Base-by-base conservation (phyloP, 2,888 invertebrate genomes). In the Siphonodentalium dalli region DNA sequence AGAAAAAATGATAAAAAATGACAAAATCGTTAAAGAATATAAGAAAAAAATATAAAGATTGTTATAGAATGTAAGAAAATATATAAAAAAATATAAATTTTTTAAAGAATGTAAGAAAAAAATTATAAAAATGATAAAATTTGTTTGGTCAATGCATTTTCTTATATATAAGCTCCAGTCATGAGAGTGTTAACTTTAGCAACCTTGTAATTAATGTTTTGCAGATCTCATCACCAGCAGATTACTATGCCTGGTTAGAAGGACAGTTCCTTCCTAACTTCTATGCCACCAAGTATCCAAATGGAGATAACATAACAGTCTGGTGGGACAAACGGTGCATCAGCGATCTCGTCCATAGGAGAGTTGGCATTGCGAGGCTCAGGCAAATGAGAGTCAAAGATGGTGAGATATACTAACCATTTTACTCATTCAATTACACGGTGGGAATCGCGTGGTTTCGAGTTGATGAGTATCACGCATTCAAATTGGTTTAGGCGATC, bases 301-400 rank as follows among this genome's bases (percentile, higher is more conserved):
- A 80, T 50, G 76, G 77, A 3, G 65, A 71, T 4, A 53, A 61
- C 18, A 63, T 79, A n/a, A 52, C 40, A 18, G 65, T 61, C 48
- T 81, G 81, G 80, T 69, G 77, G 66, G 80, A 79, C 61, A 68
- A 65, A 31, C 65, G 77, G 35, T 78, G 77, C 60, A 73, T 75
- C 6, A 60, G 60, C 11, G 81, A 81, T 62, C 55, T 74, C 39
- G 60, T 68, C 23, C 68, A 74, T 4, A 68, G 78, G n/a, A 58
- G 80, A 24, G 73, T 80, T 15, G 81, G 80, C 1, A 75, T 78
- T 15, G 78, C 72, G 1, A 60, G 80, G 18, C 52, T 81, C 26
- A 49, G 80, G 38, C 80, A 79, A 56, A 64, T 77, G 43, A 64
- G 80, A 37, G 69, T 81, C 23, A 78, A 80, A 58, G 70, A 77